A percentile compares a stretch with the other conserved stretches of the same genome.
These are phyloP conservation scores for Anarhynchus alexandrinus DNA, from an alignment of 2,113 vertebrate species.

Conservation along the genomic window DNA sequence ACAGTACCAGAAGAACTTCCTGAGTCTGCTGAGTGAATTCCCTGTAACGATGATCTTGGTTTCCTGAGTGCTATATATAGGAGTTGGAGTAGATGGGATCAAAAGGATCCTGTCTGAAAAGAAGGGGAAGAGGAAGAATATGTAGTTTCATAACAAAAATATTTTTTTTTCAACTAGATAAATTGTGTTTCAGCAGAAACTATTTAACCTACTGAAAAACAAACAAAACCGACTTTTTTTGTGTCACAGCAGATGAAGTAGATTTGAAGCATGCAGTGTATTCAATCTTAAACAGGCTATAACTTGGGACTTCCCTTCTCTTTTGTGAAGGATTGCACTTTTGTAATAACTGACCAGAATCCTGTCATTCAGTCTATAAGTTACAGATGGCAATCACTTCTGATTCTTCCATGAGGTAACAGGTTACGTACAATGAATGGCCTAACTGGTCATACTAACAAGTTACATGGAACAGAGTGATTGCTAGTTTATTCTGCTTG, in stretches of 20 bases:
- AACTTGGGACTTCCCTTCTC: background rate
- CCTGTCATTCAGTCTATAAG: background rate
- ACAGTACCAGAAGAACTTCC: background rate
- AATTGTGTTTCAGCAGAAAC: background rate
- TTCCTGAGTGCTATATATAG: background rate
- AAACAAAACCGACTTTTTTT: background rate
- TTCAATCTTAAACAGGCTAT: background rate
- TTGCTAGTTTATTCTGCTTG: background rate
- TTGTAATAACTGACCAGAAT: background rate
- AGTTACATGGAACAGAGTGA: background rate
- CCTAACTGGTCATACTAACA: background rate
- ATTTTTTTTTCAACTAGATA: background rate
- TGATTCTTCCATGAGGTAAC: background rate
- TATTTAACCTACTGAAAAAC: background rate
- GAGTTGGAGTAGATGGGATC: background rate
- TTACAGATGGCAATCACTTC: background rate
- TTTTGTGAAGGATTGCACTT: background rate
- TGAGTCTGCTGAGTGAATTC: background rate
- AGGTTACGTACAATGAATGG: background rate
- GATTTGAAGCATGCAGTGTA: background rate
- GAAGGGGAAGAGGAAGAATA: background rate
- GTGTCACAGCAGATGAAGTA: background rate
- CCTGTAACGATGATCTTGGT: background rate
- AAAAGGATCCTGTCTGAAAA: background rate
- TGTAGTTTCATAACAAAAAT: background rate